Evolutionary conservation across 2,888 invertebrate species (phyloP).

Genomic region (Melinaea marsaeus): DNA sequence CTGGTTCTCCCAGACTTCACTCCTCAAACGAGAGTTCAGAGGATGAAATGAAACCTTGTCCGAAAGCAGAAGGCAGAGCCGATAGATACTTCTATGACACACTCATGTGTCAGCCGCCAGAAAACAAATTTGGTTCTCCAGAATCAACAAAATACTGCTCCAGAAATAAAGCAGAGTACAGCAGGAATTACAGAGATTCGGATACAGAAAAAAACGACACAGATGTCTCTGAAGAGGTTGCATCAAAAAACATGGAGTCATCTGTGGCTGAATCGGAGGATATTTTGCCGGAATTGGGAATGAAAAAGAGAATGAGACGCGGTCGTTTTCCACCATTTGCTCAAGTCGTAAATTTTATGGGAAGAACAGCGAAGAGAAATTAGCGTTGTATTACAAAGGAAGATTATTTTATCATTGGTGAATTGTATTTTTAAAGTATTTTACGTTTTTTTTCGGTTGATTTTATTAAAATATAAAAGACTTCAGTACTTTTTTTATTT

Average conservation of each 20-base stretch:
- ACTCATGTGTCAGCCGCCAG: slow-evolving; percentile 58
- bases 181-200: slow-evolving; percentile 49
- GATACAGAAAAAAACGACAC: slow-evolving; percentile 61
- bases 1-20: slow-evolving; percentile 46
- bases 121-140: slow-evolving; percentile 43
- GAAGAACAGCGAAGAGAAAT: slow-evolving; percentile 56
- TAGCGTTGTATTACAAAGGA: slow-evolving; percentile 35
- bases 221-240: slow-evolving; percentile 55
- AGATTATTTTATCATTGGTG: slow-evolving; percentile 33
- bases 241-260: slow-evolving; percentile 57
- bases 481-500: background rate
- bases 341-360: slow-evolving; percentile 70
- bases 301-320: slow-evolving; percentile 54
- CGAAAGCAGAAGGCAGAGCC: slow-evolving; percentile 50
- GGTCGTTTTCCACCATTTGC: slow-evolving; percentile 61
- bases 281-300: slow-evolving; percentile 49
- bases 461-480: slow-evolving; percentile 5
- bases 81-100: slow-evolving; percentile 67
- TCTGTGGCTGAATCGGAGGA: slow-evolving; percentile 58
- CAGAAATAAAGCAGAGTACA: slow-evolving; percentile 46
- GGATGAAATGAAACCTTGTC: slow-evolving; percentile 46
- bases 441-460: slow-evolving; percentile 10
- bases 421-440: slow-evolving; percentile 22
- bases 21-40: slow-evolving; percentile 64
- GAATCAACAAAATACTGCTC: slow-evolving; percentile 44